Base-by-base conservation (phyloP, 2,888 invertebrate genomes). In the Villa cingulata region DNA sequence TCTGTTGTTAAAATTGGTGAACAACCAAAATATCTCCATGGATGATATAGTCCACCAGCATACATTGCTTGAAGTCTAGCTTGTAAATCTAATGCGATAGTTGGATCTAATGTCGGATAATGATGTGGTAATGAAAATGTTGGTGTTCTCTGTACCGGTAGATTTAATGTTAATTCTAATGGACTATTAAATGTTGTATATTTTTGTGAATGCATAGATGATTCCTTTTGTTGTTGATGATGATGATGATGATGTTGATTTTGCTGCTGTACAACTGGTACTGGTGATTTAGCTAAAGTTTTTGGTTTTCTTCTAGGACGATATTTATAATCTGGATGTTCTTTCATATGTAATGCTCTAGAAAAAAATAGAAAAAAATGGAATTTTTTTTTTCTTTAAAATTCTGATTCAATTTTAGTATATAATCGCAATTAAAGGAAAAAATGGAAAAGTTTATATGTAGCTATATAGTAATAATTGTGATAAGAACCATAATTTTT, bases 301-400 rank as follows among this genome's bases (percentile, higher is more conserved):
- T 89, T 89, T 5, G 89, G 89, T 68, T 90, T 89, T 60, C 89
- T 74, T 46, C 89, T 74, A 14, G 89, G 89, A 40, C 89, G 77
- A 72, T 89, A 90, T 70, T 90, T 90, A 75, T 90, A 90, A 71
- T 90, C 89, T 7, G 89, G 90, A 61, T 89, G 89, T 64, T 90
- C 89, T 70, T 88, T 89, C 89, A 90, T 90, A 74, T 90, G 89
- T 14, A 90, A 75, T 36, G 89, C 88, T 66, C 89, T 90, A 77
- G 23, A 61, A 65, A 55, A 53, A 51, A n/a, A n/a, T n/a, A n/a
- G n/a, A n/a, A n/a, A n/a, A n/a, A n/a, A n/a, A n/a, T n/a, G n/a
- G n/a, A n/a, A n/a, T n/a, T n/a, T n/a, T n/a, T n/a, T n/a, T n/a
- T n/a, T n/a, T n/a, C n/a, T n/a, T n/a, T n/a, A n/a, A n/a, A n/a